A percentile compares a stretch with the other conserved stretches of the same genome.
These are phyloP conservation scores for Nematostella vectensis DNA, from an alignment of 92 coral and sea anemone species.

Conservation along the genomic window DNA sequence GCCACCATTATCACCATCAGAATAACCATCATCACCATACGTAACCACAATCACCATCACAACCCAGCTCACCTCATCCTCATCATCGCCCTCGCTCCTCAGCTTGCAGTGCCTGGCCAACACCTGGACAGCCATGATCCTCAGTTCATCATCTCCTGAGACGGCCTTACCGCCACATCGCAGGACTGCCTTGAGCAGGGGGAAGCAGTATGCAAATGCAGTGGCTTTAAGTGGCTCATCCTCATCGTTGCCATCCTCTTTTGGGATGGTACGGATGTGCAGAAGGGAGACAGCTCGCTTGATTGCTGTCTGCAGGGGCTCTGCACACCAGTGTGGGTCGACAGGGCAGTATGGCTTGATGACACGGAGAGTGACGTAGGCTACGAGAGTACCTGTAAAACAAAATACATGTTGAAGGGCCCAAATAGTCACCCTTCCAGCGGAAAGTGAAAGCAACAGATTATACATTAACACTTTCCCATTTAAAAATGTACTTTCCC, in stretches of 20 bases:
- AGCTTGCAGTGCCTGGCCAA: slow-evolving; percentile 69
- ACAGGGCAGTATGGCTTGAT: slow-evolving; percentile 54
- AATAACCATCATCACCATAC: too few relatives aligned
- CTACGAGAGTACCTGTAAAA: slow-evolving; percentile 46
- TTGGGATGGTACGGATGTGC: slow-evolving; percentile 31
- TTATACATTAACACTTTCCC: too few relatives aligned
- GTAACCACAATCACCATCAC: too few relatives aligned
- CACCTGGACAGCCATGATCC: slow-evolving; percentile 57
- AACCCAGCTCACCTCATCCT: slow-evolving; percentile 33
- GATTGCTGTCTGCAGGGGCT: slow-evolving; percentile 42
- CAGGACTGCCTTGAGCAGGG: slow-evolving; percentile 65
- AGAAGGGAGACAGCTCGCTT: slow-evolving; percentile 48
- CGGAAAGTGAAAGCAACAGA: neutral
- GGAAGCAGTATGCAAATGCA: slow-evolving; percentile 83
- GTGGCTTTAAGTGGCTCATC: slow-evolving; percentile 55
- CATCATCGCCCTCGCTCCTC: slow-evolving; percentile 44
- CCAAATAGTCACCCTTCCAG: neutral
- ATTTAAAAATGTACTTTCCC: too few relatives aligned
- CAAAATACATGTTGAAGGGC: too few relatives aligned
- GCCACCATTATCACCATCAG: too few relatives aligned
- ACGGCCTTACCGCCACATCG: slow-evolving; percentile 63
- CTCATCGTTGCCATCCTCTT: slow-evolving; percentile 1
- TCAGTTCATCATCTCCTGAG: slow-evolving; percentile 62
- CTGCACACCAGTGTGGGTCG: slow-evolving; percentile 58
- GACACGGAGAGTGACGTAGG: slow-evolving; percentile 52